phyloP scores from a whole-genome alignment of 2,113 vertebrate genomes.

The Sander lucioperca region DNA sequence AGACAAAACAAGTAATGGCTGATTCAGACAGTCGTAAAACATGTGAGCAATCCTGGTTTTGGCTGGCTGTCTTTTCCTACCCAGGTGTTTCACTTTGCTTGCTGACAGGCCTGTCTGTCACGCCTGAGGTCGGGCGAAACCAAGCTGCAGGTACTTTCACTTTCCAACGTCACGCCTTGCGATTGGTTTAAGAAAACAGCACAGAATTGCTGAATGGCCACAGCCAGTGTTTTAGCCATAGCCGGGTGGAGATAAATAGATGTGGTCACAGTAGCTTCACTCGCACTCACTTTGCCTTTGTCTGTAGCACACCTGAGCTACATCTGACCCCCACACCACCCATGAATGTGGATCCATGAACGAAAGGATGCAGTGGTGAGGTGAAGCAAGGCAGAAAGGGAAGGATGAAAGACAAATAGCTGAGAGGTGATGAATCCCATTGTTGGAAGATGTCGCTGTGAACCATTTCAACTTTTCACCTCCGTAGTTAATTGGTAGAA shows the following conservation, averaged over 20 bases:
- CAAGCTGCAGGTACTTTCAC: slow-evolving; percentile 77
- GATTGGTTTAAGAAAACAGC: slow-evolving; percentile 70
- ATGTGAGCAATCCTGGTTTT: slow-evolving; percentile 36
- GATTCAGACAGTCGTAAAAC: slow-evolving; percentile 59
- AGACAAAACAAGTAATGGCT: slow-evolving; percentile 70
- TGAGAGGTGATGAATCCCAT: slow-evolving; percentile 58
- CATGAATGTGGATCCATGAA: slow-evolving; percentile 35
- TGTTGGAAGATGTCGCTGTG: slow-evolving; percentile 22
- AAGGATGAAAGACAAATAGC: slow-evolving; percentile 52
- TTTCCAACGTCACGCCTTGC: slow-evolving; percentile 72
- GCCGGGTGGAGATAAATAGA: slow-evolving; percentile 65
- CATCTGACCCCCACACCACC: slow-evolving; percentile 40
- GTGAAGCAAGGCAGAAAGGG: slow-evolving; percentile 48
- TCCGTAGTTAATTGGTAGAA: slow-evolving; percentile 43
- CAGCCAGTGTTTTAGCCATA: slow-evolving; percentile 58
- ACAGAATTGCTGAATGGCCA: slow-evolving; percentile 30
- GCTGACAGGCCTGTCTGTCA: slow-evolving; percentile 66
- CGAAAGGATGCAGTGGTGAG: slow-evolving; percentile 39
- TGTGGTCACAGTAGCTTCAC: slow-evolving; percentile 64
- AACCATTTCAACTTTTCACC: slow-evolving; percentile 57
- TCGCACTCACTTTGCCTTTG: slow-evolving; percentile 59
- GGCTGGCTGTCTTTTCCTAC: slow-evolving; percentile 46
- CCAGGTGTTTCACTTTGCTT: slow-evolving; percentile 68
- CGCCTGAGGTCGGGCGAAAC: slow-evolving; percentile 64
- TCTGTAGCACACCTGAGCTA: slow-evolving; percentile 74